These are phyloP conservation scores for Channa striata DNA, from an alignment of 2,797 vertebrate genomes.

Conservation along the genomic window DNA sequence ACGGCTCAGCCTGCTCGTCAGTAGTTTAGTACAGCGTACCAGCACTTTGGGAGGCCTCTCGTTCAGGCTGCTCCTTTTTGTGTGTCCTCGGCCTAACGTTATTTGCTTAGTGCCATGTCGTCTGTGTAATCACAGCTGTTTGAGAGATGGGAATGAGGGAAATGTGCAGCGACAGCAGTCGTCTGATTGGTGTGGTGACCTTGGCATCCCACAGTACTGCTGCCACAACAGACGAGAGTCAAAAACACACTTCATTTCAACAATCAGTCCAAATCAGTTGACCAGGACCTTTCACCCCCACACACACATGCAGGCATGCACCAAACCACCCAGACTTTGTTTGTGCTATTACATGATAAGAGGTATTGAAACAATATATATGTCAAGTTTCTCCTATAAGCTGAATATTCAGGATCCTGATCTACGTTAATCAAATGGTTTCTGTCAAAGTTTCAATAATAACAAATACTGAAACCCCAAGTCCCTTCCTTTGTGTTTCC, in stretches of 20 bases:
- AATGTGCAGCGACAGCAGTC: constrained; percentile 6
- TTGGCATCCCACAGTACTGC: constrained; percentile 26
- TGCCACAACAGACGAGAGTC: constrained; percentile 14
- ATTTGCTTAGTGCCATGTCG: constrained; percentile 36
- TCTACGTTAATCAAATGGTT: too few species aligned
- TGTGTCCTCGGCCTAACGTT: constrained; percentile 32
- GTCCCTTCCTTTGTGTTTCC: too few species aligned
- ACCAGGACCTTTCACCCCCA: neutral
- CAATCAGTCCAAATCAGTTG: neutral
- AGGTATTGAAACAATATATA: too few species aligned
- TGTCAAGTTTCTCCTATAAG: too few species aligned
- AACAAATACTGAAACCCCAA: too few species aligned
- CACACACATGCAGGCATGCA: neutral
- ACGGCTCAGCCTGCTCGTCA: constrained; percentile 27
- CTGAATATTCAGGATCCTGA: too few species aligned
- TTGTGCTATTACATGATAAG: too few species aligned
- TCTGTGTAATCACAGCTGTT: constrained; percentile 41
- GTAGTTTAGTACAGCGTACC: constrained; percentile 30
- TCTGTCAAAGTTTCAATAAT: too few species aligned
- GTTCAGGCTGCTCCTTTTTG: constrained; percentile 19
- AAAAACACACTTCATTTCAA: constrained; percentile 8
- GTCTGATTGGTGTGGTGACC: constrained; percentile 55
- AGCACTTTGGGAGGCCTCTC: constrained; percentile 27
- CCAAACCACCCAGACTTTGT: neutral
- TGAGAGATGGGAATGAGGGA: constrained; percentile 2